phyloP scores from a whole-genome alignment of 1,140 invertebrate genomes.

The Drosophila azteca region DNA sequence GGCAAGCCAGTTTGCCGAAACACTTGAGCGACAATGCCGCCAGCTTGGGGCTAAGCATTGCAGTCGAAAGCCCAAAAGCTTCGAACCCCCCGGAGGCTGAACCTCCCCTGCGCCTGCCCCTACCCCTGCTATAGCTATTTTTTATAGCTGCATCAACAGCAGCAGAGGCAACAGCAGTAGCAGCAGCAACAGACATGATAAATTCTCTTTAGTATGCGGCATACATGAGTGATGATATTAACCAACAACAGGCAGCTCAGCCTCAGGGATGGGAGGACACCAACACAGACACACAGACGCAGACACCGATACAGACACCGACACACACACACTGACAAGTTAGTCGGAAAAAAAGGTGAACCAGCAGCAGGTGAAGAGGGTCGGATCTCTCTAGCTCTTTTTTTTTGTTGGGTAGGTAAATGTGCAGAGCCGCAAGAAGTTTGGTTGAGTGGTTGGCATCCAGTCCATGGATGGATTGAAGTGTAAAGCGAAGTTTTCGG shows the following conservation, averaged over 20 bases:
- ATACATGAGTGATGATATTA: constrained; percentile 82
- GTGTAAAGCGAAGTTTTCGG: constrained; percentile 17
- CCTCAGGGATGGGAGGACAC: neutral
- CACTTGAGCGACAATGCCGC: constrained; percentile 73
- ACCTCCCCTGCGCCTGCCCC: neutral
- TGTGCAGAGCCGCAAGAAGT: constrained; percentile 35
- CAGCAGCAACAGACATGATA: constrained; percentile 75
- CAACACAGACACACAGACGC: too few relatives aligned
- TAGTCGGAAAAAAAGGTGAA: constrained; percentile 32
- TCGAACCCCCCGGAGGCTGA: constrained; percentile 25
- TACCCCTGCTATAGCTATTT: constrained; percentile 9
- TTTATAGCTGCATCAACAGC: constrained; percentile 38
- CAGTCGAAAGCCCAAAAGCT: constrained; percentile 52
- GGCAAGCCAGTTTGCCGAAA: constrained; percentile 53
- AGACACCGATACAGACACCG: too few relatives aligned
- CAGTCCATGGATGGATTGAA: constrained; percentile 1
- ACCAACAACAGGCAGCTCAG: constrained; percentile 62
- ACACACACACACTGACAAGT: constrained; percentile 2
- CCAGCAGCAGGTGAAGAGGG: constrained; percentile 5
- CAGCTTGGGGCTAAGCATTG: constrained; percentile 40
- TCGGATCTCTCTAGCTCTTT: neutral
- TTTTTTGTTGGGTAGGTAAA: constrained; percentile 20
- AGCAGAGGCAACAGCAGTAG: constrained; percentile 20
- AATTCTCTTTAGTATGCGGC: constrained; percentile 81
- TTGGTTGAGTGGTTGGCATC: constrained; percentile 20